These are phyloP conservation scores for Cephus cinctus DNA, from an alignment of 1,140 invertebrate genomes.

Conservation along the genomic window DNA sequence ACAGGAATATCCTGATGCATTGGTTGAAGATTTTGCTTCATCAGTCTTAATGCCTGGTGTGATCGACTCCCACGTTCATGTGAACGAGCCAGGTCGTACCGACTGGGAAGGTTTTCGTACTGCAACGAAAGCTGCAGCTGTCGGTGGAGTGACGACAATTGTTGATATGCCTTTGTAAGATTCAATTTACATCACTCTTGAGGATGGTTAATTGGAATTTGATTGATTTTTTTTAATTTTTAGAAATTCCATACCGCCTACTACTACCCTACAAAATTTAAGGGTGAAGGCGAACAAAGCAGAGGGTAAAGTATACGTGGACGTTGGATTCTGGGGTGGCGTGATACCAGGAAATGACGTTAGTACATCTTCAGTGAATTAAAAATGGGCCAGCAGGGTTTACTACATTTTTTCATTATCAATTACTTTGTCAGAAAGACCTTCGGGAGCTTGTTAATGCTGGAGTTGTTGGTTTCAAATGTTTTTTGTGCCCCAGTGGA, in stretches of 20 bases:
- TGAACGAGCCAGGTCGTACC: conserved; percentile 80
- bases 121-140: conserved; percentile 70
- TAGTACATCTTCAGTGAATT: conserved; percentile 1
- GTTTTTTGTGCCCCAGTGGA: conserved; percentile 68
- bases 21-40: conserved; percentile 58
- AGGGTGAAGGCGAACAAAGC: conserved; percentile 62
- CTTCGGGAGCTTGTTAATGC: conserved; percentile 60
- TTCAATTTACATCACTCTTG: conserved; percentile 4
- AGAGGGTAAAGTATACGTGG: conserved; percentile 63
- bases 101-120: conserved; percentile 72
- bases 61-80: conserved; percentile 86
- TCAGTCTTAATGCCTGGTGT: conserved; percentile 73
- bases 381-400: conserved; percentile 14
- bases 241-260: conserved; percentile 72
- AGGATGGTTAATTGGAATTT: neutral
- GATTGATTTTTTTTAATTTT: neutral
- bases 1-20: conserved; percentile 23
- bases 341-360: conserved; percentile 65
- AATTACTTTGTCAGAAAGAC: conserved; percentile 59
- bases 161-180: conserved; percentile 73
- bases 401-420: conserved; percentile 19
- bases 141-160: conserved; percentile 72
- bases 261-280: conserved; percentile 63
- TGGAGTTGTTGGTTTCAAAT: conserved; percentile 74
- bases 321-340: conserved; percentile 77